phyloP scores from a whole-genome alignment of 2,797 vertebrate species.

The Lepidocolaptes lacrymiger region DNA sequence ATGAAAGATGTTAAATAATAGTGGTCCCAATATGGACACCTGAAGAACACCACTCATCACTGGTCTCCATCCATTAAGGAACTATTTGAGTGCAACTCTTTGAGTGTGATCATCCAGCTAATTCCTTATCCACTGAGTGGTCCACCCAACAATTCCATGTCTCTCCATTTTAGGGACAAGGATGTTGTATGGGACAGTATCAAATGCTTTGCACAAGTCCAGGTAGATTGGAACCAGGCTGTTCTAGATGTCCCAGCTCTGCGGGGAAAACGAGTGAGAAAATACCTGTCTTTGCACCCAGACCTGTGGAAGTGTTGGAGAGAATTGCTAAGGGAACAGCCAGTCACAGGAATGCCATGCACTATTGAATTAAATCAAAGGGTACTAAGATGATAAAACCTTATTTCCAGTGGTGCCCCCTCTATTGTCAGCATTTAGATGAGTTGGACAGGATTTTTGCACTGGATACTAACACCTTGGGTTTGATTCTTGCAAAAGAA shows the following conservation, averaged over 20 bases:
- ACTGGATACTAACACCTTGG: not conserved
- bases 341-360: not conserved
- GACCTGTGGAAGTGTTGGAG: not conserved
- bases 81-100: not conserved
- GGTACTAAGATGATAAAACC: not conserved
- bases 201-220: not conserved
- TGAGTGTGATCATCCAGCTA: not conserved
- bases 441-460: not conserved
- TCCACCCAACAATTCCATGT: not conserved
- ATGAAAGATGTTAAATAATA: not conserved
- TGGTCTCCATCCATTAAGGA: not conserved
- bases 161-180: not conserved
- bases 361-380: not conserved
- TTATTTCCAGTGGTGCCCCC: not conserved
- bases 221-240: not conserved
- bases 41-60: not conserved
- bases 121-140: not conserved
- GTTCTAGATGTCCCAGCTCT: not conserved
- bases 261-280: not conserved
- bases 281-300: not conserved
- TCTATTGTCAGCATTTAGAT: not conserved
- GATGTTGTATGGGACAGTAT: not conserved
- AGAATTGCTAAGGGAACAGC: not conserved
- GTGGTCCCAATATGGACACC: not conserved
- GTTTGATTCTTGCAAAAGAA: not conserved